Conservation (phyloP, 2,888 invertebrate species). For the Thera obeliscata region DNA sequence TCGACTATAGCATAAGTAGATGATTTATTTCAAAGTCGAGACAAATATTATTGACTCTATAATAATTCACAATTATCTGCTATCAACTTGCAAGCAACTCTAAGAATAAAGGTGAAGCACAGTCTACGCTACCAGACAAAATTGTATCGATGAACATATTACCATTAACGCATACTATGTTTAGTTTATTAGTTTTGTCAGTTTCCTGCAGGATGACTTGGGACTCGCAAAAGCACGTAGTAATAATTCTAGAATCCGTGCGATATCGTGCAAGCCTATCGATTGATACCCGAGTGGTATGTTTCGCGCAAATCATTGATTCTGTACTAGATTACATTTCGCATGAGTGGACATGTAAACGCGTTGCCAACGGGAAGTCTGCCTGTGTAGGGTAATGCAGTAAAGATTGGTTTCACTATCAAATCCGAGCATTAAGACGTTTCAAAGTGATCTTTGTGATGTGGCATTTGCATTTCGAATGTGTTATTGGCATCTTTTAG, state of each 20-base stretch:
- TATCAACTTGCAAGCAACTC: not conserved
- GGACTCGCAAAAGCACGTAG: conserved; percentile 18
- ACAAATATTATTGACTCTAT: not conserved
- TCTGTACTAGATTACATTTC: conserved; percentile 29
- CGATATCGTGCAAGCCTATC: conserved; percentile 33
- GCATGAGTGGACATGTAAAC: conserved; percentile 26
- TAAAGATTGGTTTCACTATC: conserved; percentile 8
- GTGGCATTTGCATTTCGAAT: not conserved
- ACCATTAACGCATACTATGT: no score
- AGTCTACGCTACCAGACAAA: not conserved
- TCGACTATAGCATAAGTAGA: not conserved
- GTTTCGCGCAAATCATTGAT: conserved; percentile 30
- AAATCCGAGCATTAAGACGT: no score
- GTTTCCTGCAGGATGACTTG: no score
- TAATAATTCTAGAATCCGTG: conserved; percentile 14
- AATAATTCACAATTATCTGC: not conserved
- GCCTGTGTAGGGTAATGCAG: not conserved
- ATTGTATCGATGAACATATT: no score
- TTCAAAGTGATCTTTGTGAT: not conserved
- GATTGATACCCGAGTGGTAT: conserved; percentile 30
- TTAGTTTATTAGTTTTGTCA: no score
- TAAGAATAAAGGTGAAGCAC: not conserved
- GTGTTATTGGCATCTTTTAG: not conserved
- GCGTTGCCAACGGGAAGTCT: conserved; percentile 18
- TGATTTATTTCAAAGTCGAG: not conserved